These are phyloP conservation scores for Parotia lawesii DNA, from an alignment of 2,113 vertebrate species.

Conservation along the genomic window DNA sequence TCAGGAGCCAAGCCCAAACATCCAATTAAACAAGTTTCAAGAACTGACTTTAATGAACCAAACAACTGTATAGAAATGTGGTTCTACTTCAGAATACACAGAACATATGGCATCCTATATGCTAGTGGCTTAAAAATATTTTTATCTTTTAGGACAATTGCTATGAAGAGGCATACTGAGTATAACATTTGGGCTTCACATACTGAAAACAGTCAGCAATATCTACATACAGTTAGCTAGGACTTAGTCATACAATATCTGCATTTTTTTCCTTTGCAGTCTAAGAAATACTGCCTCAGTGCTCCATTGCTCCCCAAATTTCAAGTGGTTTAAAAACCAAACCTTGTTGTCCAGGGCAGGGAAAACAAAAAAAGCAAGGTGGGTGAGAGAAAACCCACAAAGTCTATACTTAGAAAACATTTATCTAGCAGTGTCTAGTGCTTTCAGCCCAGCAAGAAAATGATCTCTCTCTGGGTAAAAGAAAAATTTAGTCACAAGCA, in stretches of 20 bases:
- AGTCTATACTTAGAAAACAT: neutral
- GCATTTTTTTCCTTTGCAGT: neutral
- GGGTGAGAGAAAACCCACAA: neutral
- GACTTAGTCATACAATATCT: neutral
- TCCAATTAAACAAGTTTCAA: neutral
- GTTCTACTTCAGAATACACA: neutral
- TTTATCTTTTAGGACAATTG: neutral
- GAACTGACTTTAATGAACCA: neutral
- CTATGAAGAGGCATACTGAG: accelerated
- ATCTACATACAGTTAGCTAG: neutral
- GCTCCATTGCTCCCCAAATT: neutral
- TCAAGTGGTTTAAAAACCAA: neutral
- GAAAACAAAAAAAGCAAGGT: neutral
- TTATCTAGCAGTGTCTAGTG: neutral
- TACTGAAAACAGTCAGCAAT: neutral
- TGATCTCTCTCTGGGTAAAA: neutral
- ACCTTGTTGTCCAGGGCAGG: neutral
- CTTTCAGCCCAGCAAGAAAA: neutral
- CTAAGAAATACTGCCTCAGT: neutral
- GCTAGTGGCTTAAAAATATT: neutral
- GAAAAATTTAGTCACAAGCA: neutral
- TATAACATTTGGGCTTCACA: neutral
- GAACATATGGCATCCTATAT: neutral
- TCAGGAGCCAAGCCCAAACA: neutral
- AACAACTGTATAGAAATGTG: neutral